Conservation (phyloP, 2,113 vertebrate genomes). For the Lepidothrix coronata region DNA sequence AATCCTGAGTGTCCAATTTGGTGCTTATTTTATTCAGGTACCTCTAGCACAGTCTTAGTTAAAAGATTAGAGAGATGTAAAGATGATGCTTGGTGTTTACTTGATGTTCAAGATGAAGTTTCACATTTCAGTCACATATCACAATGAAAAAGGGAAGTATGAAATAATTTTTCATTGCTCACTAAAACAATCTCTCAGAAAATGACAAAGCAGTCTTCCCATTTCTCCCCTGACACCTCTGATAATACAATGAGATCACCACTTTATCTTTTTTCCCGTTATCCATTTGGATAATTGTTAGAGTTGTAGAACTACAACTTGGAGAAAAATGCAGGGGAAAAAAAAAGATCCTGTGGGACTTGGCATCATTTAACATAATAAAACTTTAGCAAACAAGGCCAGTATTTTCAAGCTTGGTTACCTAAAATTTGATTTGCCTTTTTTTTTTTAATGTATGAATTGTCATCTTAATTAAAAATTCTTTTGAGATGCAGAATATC, state of each 20-base stretch:
- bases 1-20: not conserved
- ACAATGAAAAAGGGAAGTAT: not conserved
- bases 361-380: not conserved
- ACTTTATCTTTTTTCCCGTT: constrained; percentile 15
- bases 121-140: not conserved
- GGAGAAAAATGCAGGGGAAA: not conserved
- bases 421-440: not conserved
- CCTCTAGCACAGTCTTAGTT: not conserved
- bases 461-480: not conserved
- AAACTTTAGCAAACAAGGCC: not conserved
- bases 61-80: not conserved
- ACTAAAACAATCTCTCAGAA: not conserved
- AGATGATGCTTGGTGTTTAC: not conserved
- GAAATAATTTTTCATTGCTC: not conserved
- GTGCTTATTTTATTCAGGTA: not conserved
- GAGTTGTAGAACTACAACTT: not conserved
- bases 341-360: not conserved
- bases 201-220: constrained; percentile 8
- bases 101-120: not conserved
- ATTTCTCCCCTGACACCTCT: constrained; percentile 22
- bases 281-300: not conserved
- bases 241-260: constrained; percentile 24
- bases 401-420: not conserved
- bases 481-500: not conserved
- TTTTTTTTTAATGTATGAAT: not conserved